Evolutionary conservation across 37 sponge, comb jelly and placozoan species (phyloP).

Genomic region (Corticium candelabrum): DNA sequence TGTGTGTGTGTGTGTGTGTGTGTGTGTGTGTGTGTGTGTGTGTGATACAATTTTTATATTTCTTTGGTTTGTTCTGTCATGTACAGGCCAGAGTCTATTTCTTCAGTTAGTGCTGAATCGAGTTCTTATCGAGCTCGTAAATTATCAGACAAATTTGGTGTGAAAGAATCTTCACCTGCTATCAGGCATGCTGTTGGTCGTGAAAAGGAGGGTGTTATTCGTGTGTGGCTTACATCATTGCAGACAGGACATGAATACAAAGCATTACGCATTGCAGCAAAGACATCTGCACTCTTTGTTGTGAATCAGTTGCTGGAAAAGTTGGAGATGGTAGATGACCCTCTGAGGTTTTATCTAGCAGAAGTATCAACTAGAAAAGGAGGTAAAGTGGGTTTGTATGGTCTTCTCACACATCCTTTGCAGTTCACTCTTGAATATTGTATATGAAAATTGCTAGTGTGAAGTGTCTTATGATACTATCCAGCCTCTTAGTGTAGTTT

Average conservation of each 20-base stretch:
- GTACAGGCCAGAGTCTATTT: no score
- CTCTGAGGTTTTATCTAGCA: not conserved
- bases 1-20: constrained; percentile 10
- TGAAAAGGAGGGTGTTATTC: not conserved
- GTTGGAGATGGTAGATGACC: not conserved
- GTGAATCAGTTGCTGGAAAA: not conserved
- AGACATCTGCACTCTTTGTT: not conserved
- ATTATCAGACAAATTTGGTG: not conserved
- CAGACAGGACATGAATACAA: not conserved
- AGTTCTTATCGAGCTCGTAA: not conserved
- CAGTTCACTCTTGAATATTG: no score
- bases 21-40: constrained; percentile 6
- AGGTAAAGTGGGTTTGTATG: no score
- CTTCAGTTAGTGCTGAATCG: no score
- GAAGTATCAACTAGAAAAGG: not conserved
- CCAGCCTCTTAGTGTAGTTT: no score
- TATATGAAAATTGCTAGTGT: no score
- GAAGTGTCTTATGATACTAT: no score
- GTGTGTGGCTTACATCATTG: not conserved
- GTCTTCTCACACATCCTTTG: no score
- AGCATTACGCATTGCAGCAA: not conserved
- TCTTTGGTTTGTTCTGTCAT: no score
- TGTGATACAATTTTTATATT: no score
- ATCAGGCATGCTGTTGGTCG: not conserved
- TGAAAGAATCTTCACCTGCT: not conserved